Base-by-base conservation (phyloP, 2,797 vertebrate species). In the Todus mexicanus region DNA sequence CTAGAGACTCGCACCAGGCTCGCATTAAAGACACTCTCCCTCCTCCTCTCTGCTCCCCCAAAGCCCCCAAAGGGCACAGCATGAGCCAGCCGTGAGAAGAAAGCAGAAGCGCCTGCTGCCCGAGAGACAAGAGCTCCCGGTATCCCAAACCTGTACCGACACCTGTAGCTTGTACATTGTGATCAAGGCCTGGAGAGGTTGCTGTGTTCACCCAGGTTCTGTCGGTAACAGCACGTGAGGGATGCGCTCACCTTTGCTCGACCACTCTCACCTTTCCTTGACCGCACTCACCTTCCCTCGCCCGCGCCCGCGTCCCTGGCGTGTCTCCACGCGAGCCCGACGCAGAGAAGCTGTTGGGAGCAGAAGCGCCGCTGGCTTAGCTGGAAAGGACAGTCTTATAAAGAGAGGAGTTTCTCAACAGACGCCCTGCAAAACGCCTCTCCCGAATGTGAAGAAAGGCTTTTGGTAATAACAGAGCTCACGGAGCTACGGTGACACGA, bases 181-280 rank as follows among this genome's bases (percentile, higher is more conserved):
- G 5, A 13, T 2, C 31, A 4, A 7, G 11, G 18, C 51, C 42
- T 2, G 0, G 2, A 29, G 54, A 15, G 56, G 23, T 40, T 8
- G n/a, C n/a, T 8, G 0, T 3, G 45, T 3, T 37, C 43, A 2
- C 51, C 5, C 16, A 3, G 23, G 38, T n/a, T 37, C 0, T 1
- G 2, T 9, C 57, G 5, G 33, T 14, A 27, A 29, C 42, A 59
- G 72, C 16, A 4, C 2, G 12, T 1, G 2, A 15, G 66, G 35
- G 66, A 33, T 22, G 57, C 2, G n/a, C 57, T 14, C 1, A 31
- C 23, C 59, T 11, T 0, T 2, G 5, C 23, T 2, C 38, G 12
- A 10, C 42, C 51, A 13, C n/a, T n/a, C 57, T 14, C 1, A 31
- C 23, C 59, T 11, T 0, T 2, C 5, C 23, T 2, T 38, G 12